Evolutionary conservation across 2,113 vertebrate genomes (phyloP).

Genomic region (Elanoides forficatus): DNA sequence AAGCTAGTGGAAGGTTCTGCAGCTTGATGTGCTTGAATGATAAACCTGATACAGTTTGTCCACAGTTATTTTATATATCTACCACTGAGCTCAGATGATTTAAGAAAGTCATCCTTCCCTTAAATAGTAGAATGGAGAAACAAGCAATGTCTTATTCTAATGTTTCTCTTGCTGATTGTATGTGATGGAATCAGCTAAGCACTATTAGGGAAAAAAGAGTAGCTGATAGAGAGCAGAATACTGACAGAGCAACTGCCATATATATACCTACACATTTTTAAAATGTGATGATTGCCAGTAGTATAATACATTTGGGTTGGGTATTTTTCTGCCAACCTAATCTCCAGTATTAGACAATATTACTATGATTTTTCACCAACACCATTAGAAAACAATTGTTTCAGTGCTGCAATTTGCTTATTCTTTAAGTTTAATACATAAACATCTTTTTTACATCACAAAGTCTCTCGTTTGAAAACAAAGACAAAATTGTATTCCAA

Average conservation of each 20-base stretch:
- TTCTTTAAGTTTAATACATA: background rate
- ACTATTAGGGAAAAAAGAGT: background rate
- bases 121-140: background rate
- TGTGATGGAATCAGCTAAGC: background rate
- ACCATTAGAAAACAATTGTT: rapidly evolving
- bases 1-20: background rate
- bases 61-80: background rate
- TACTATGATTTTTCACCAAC: background rate
- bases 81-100: background rate
- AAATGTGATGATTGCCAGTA: background rate
- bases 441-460: background rate
- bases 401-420: background rate
- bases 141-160: background rate
- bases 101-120: background rate
- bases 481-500: background rate
- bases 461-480: background rate
- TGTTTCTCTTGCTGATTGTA: background rate
- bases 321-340: background rate
- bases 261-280: background rate
- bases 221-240: background rate
- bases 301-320: background rate
- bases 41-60: background rate
- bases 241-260: background rate
- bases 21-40: background rate
- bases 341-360: background rate